A percentile compares a stretch with the other conserved stretches of the same genome.
phyloP scores from a whole-genome alignment of 2,888 invertebrate genomes.

The Homarus gammarus region DNA sequence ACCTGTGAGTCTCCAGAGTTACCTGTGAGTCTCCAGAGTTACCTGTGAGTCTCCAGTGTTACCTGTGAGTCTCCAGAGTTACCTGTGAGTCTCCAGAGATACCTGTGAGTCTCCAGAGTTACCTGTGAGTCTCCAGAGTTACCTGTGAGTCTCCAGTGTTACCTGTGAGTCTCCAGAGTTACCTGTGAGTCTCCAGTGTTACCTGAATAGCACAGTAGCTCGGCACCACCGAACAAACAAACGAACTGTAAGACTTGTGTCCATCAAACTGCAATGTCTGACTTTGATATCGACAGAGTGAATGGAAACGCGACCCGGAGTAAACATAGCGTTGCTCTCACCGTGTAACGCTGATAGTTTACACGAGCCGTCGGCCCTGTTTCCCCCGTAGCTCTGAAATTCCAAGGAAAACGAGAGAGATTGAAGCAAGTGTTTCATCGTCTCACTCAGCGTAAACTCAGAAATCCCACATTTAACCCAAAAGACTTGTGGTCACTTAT shows the following conservation, averaged over 20 bases:
- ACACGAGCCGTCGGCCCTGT: neutral
- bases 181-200: too few relatives aligned
- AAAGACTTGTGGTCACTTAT: neutral
- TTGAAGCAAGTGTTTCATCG: neutral
- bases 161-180: too few relatives aligned
- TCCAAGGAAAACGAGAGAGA: constrained; percentile 31
- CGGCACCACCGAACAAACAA: neutral
- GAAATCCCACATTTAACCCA: neutral
- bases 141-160: too few relatives aligned
- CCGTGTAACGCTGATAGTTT: constrained; percentile 33
- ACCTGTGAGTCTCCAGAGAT: too few relatives aligned
- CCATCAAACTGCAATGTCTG: constrained; percentile 6
- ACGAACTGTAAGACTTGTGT: neutral
- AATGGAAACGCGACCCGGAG: constrained; percentile 7
- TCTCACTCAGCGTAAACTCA: neutral
- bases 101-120: too few relatives aligned
- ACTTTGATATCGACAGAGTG: constrained; percentile 33
- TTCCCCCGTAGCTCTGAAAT: constrained; percentile 39
- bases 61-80: too few relatives aligned
- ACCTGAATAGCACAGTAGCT: neutral
- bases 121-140: too few relatives aligned
- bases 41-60: too few relatives aligned
- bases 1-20: too few relatives aligned
- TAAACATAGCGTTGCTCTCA: constrained; percentile 2
- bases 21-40: too few relatives aligned